Percentiles rank a stretch among this genome's conserved stretches.
Evolutionary conservation across 2,797 vertebrate genomes (phyloP).

Genomic region (Chiroxiphia lanceolata): DNA sequence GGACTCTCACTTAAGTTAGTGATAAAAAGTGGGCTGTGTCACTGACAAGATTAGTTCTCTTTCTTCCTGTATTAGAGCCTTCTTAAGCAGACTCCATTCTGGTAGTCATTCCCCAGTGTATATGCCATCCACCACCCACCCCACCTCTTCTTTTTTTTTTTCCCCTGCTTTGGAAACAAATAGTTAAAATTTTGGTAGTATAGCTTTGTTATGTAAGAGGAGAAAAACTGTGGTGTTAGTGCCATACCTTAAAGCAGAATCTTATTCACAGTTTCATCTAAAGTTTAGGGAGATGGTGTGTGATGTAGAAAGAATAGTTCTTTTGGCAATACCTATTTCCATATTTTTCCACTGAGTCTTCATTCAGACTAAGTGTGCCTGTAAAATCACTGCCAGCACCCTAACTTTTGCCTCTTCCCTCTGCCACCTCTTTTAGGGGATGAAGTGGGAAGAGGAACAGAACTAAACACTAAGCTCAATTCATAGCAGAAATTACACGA

Average conservation of each 20-base stretch:
- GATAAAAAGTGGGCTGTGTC: neutral
- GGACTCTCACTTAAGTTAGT: neutral
- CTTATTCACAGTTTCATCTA: neutral
- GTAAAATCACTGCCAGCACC: neutral
- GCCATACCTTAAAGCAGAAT: neutral
- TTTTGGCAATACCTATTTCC: neutral
- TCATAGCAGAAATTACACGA: neutral
- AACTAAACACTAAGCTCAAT: neutral
- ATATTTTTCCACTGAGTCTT: neutral
- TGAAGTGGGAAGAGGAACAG: neutral
- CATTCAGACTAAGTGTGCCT: neutral
- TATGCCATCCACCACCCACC: neutral
- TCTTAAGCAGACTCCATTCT: neutral
- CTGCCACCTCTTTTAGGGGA: neutral
- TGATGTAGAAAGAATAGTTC: neutral
- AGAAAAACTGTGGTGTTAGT: neutral
- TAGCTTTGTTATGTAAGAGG: neutral
- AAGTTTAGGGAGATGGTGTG: neutral
- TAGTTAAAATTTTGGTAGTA: neutral
- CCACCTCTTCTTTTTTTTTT: neutral
- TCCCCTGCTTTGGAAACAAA: neutral
- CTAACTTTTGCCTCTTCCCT: neutral
- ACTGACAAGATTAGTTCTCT: neutral
- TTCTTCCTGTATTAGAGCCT: neutral
- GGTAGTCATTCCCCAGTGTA: neutral